phyloP scores from a whole-genome alignment of 2,113 vertebrate genomes.

The Ranitomeya variabilis region DNA sequence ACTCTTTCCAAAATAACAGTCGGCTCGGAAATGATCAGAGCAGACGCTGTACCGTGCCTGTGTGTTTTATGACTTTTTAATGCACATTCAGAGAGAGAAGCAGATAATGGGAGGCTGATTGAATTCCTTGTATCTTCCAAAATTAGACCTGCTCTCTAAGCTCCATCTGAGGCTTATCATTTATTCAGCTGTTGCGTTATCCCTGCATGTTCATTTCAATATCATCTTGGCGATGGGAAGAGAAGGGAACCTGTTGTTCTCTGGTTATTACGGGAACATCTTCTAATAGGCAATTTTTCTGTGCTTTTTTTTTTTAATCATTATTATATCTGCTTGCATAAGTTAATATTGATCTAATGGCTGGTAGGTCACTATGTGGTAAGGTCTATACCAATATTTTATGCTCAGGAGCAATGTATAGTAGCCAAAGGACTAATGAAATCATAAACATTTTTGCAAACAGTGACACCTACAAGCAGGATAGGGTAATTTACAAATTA shows the following conservation, averaged over 20 bases:
- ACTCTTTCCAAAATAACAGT: constrained; percentile 20
- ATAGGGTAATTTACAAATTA: neutral
- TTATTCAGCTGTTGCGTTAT: constrained; percentile 35
- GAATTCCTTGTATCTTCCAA: constrained; percentile 29
- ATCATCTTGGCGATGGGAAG: neutral
- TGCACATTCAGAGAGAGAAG: constrained; percentile 22
- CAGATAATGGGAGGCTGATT: constrained; percentile 30
- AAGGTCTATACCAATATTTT: neutral
- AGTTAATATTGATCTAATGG: neutral
- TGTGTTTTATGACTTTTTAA: constrained; percentile 46
- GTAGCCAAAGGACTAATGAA: neutral
- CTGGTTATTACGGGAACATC: neutral
- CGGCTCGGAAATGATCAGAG: constrained; percentile 13
- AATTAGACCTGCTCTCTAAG: constrained; percentile 21
- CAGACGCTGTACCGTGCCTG: constrained; percentile 19
- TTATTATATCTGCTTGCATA: neutral
- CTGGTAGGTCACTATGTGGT: neutral
- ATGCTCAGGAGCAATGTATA: too few relatives aligned
- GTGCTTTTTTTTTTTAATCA: neutral
- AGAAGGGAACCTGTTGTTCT: constrained; percentile 23
- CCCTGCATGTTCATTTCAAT: neutral
- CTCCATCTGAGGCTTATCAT: constrained; percentile 11
- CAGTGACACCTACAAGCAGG: neutral
- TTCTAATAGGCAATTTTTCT: neutral
- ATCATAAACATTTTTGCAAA: neutral